A percentile compares a stretch with the other conserved stretches of the same genome.
These are phyloP conservation scores for Neodiprion virginianus DNA, from an alignment of 1,140 invertebrate species.

Conservation along the genomic window DNA sequence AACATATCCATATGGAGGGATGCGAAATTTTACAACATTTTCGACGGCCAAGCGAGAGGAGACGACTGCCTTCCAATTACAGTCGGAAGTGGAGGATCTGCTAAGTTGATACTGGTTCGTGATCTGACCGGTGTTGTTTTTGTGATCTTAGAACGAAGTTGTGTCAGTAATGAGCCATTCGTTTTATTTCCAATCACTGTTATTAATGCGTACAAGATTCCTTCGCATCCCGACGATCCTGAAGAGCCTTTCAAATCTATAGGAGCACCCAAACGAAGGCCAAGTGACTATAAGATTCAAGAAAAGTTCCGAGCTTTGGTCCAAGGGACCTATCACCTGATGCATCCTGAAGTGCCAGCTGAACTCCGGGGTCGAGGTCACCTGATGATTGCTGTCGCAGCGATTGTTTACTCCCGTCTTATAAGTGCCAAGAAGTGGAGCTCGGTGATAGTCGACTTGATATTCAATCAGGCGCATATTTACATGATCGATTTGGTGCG, in stretches of 20 bases:
- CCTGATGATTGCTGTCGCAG: conserved; percentile 45
- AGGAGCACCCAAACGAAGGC: conserved; percentile 27
- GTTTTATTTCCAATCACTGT: conserved; percentile 41
- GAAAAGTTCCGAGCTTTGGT: conserved; percentile 45
- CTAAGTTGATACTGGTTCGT: conserved; percentile 47
- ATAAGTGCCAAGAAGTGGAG: conserved; percentile 51
- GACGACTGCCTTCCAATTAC: conserved; percentile 33
- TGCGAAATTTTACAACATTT: conserved; percentile 43
- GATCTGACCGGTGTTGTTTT: conserved; percentile 43
- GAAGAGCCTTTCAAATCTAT: conserved; percentile 23
- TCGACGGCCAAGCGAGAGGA: conserved; percentile 50
- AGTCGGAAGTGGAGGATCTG: conserved; percentile 25
- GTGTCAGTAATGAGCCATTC: conserved; percentile 48
- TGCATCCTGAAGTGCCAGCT: conserved; percentile 35
- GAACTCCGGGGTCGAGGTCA: conserved; percentile 41
- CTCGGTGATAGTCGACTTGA: conserved; percentile 46
- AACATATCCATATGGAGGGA: conserved; percentile 53
- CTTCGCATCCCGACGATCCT: conserved; percentile 2
- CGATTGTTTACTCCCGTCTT: conserved; percentile 50
- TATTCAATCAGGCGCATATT: conserved; percentile 55
- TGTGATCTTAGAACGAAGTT: conserved; percentile 50
- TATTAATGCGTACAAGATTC: conserved; percentile 25
- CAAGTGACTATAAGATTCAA: conserved; percentile 45
- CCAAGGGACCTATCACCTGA: conserved; percentile 48
- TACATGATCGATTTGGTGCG: conserved; percentile 51